A percentile compares a stretch with the other conserved stretches of the same genome.
phyloP scores from a whole-genome alignment of 2,888 invertebrate genomes.

The Salticus scenicus region DNA sequence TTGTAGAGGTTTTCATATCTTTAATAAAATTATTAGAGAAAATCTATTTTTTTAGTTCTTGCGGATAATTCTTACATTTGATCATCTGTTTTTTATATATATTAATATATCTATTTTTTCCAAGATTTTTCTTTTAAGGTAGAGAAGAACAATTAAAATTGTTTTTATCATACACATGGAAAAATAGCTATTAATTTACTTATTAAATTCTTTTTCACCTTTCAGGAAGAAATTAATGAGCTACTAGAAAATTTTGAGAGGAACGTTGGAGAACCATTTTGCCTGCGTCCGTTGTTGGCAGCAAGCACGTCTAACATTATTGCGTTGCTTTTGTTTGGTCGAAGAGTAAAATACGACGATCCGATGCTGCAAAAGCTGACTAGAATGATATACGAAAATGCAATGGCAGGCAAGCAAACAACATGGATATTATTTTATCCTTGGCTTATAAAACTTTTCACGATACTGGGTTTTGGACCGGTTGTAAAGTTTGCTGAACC shows the following conservation, averaged over 20 bases:
- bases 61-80: too few relatives aligned
- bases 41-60: too few relatives aligned
- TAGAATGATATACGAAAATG: not conserved
- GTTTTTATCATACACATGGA: too few relatives aligned
- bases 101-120: too few relatives aligned
- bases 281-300: constrained; percentile 17
- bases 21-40: too few relatives aligned
- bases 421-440: constrained; percentile 45
- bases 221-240: constrained; percentile 51
- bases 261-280: not conserved
- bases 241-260: constrained; percentile 15
- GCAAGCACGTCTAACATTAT: constrained; percentile 72
- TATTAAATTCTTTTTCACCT: not conserved
- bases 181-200: too few relatives aligned
- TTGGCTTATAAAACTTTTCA: constrained; percentile 17
- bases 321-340: constrained; percentile 70
- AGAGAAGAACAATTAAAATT: too few relatives aligned
- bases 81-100: too few relatives aligned
- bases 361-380: constrained; percentile 34
- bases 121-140: too few relatives aligned
- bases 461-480: constrained; percentile 15
- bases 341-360: constrained; percentile 69
- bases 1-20: too few relatives aligned
- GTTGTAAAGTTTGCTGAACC: not conserved
- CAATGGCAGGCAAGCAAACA: not conserved